Evolutionary conservation across 2,113 vertebrate genomes (phyloP), one percentile per base, ranked within the genome.

Genomic region (Tautogolabrus adspersus): DNA sequence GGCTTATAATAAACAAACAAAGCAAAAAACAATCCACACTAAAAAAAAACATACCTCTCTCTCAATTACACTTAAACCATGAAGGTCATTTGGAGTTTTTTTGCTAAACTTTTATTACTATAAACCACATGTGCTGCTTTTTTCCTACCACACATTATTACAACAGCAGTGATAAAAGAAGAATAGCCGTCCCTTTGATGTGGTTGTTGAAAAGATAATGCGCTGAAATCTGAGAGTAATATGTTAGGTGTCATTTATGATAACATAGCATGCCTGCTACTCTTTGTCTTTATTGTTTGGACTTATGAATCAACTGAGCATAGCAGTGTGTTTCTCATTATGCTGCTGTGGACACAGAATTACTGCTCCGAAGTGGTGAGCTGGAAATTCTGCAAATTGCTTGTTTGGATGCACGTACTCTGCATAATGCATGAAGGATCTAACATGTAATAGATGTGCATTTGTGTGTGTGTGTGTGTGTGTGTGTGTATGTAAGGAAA

Each of bases 371-470:
- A 75, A 77, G 78, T 79, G 68, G 82, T 67, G 77, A 85, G 77
- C 70, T 73, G 81, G 76, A 87, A 89, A 86, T 68, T 72, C 76
- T 57, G 79, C 79, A 87, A 88, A 84, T 87, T 79, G 83, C 82
- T 85, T 81, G 76, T 86, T 77, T 81, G 66, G 72, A 90, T 81
- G 77, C 77, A 79, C 77, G 73, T 75, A 79, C 49, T 84, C 70
- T 81, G 76, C 77, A 84, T 85, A 76, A 90, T 84, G 87, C 86
- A 89, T 86, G 81, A 78, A 77, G 79, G 73, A 85, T 81, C 62
- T 78, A 81, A 83, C 81, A 64, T 63, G 85, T 58, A 71, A 81
- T 57, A 72, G 67, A 60, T 69, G 4, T 79, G 64, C 34, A 60
- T 70, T 46, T 66, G 51, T 10, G 62, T 64, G 19, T 46, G 51